Evolutionary conservation across 2,888 invertebrate genomes (phyloP).

Genomic region (Patella depressa): DNA sequence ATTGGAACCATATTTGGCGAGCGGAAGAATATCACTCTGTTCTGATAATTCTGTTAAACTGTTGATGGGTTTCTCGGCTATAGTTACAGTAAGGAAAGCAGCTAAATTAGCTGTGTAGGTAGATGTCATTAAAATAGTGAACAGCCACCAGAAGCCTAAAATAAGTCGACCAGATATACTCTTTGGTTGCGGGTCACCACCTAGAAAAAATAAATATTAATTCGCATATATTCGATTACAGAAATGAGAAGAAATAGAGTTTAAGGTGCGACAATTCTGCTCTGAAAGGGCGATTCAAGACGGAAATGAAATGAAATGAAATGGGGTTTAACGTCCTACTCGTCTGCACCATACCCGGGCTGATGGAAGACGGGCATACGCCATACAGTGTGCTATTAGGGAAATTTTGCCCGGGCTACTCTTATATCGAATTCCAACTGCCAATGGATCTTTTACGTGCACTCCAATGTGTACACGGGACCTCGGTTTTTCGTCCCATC

Average conservation of each 20-base stretch:
- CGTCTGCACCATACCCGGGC: too few relatives aligned
- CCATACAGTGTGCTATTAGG: too few relatives aligned
- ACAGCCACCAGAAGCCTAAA: constrained; percentile 49
- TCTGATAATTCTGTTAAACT: constrained; percentile 40
- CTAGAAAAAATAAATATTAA: constrained; percentile 21
- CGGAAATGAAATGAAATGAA: too few relatives aligned
- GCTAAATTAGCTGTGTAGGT: constrained; percentile 52
- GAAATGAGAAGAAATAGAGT: too few relatives aligned
- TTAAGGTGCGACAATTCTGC: background rate
- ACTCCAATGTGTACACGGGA: too few relatives aligned
- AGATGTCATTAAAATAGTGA: constrained; percentile 46
- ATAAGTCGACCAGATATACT: constrained; percentile 42
- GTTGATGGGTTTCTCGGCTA: constrained; percentile 42
- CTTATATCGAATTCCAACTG: too few relatives aligned
- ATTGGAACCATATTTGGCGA: constrained; percentile 41
- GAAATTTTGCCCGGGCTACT: too few relatives aligned
- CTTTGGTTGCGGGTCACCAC: constrained; percentile 35
- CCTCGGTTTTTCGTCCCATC: too few relatives aligned
- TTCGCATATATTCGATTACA: too few relatives aligned
- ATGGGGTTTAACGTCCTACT: background rate
- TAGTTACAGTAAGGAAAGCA: constrained; percentile 47
- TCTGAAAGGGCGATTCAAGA: too few relatives aligned
- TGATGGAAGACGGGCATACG: too few relatives aligned
- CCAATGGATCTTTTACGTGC: too few relatives aligned
- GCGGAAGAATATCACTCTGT: constrained; percentile 37